A percentile compares a stretch with the other conserved stretches of the same genome.
phyloP scores from a whole-genome alignment of 2,797 vertebrate species.

The Rhincodon typus region DNA sequence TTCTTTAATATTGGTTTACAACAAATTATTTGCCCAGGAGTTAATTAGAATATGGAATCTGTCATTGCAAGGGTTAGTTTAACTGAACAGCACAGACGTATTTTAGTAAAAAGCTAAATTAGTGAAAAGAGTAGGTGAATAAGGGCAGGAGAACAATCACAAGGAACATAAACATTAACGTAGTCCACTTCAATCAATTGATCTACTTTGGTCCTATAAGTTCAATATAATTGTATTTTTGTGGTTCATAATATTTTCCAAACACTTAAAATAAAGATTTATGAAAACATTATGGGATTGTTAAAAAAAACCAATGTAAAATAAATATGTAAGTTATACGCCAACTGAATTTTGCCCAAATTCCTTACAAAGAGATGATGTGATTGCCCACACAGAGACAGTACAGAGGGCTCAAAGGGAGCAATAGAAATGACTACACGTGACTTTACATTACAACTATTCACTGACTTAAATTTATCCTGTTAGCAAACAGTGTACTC shows the following conservation, averaged over 20 bases:
- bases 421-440: background rate
- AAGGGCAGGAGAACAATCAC: background rate
- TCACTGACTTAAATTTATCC: background rate
- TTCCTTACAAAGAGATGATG: background rate
- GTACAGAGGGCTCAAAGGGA: background rate
- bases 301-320: too few relatives aligned
- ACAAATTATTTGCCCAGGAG: background rate
- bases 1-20: background rate
- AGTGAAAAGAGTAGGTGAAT: background rate
- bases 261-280: background rate
- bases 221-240: background rate
- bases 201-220: background rate
- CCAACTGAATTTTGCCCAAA: background rate
- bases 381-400: background rate
- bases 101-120: background rate
- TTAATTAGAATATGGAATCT: background rate
- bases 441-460: background rate
- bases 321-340: background rate
- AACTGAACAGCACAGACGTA: background rate
- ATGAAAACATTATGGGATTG: too few relatives aligned
- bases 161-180: background rate
- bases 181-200: background rate
- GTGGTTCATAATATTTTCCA: background rate
- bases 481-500: background rate
- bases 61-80: background rate